Base-by-base conservation (phyloP, 2,797 vertebrate species). In the Distichodus sexfasciatus region DNA sequence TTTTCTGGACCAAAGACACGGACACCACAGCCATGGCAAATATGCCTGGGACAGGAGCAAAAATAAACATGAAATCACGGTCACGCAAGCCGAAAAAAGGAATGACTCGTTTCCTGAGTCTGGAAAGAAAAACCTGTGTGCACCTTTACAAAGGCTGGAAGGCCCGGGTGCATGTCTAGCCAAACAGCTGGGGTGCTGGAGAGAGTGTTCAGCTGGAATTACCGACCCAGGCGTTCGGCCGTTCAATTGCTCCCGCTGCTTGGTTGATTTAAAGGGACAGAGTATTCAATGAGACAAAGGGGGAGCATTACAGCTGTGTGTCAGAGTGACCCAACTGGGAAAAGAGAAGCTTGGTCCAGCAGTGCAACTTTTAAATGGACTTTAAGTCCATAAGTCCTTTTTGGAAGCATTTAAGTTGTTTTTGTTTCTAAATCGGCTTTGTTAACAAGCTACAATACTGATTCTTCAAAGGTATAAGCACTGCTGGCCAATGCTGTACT, bases 101-200 rank as follows among this genome's bases (percentile, higher is more conserved):
- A 68, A 74, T 65, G 67, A 78, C 43, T 75, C 55, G 64, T 70
- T 81, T 84, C 71, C 79, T 69, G 33, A 76, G 44, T 41, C 61
- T 68, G 65, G 66, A 55, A 73, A 75, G 79, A 73, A 76, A 84
- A 66, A 75, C 29, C 59, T 17, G 68, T 31, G 58, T 69, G 67
- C 67, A 84, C 75, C 66, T 81, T 84, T 57, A 80, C 78, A 71
- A 81, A 76, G 47, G 55, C 75, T 66, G 72, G 71, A 70, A 21
- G 43, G 72, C 62, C 65, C 53, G 58, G 50, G 43, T 61, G 79
- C 21, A 41, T 53, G 53, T 68, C 67, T 66, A 71, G 83, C 83
- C 81, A 81, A 88, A 88, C 90, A 88, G 87, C 85, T 89, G 85
- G 87, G 76, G 82, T 83, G 79, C 82, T 83, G 82, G 81, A 89